Evolutionary conservation across 2,888 invertebrate genomes (phyloP), one percentile per base, ranked within the genome.

Genomic region (Heteromurus nitidus): DNA sequence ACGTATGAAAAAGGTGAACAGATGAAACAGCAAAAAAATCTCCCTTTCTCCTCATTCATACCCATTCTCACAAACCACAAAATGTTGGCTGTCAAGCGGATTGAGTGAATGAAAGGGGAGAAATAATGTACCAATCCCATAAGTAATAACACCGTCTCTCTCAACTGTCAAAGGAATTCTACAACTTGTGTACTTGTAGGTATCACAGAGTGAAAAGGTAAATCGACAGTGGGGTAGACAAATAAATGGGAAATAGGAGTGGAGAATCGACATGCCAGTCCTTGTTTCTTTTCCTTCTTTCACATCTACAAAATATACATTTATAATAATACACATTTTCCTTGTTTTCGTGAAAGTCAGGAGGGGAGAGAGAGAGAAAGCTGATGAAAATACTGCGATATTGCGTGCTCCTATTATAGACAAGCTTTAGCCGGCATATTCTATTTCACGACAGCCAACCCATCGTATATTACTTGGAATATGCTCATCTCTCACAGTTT

Each of bases 301-400:
- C 9, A 47, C 47, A 47, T 9, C 3, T 9, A 36, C 36, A 36
- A 9, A 36, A 36, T 13, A 36, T 36, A 36, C 13, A 36, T 36
- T 36, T 36, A 36, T 36, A 36, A 5, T 9, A 36, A 36, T 13
- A 36, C 13, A 36, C 36, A 1, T 26, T 55, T 55, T 55, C 55
- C 55, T 26, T 24, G 55, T 55, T 55, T 55, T 26, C 11, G 24
- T 13, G 2, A 55, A 55, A 55, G 9, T 55, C 50, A n/a, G 50
- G 20, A 20, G n/a, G n/a, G n/a, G n/a, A n/a, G n/a, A n/a, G 36
- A 36, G 7, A 16, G 60, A 60, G 60, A 60, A 60, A 60, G 60
- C 18, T 30, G 30, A 31, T 60, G 60, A 60, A 60, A 60, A 60
- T 60, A 60, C 60, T 60, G 60, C 60, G 60, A 60, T 30, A 60